A percentile compares a stretch with the other conserved stretches of the same genome.
phyloP scores from a whole-genome alignment of 2,888 invertebrate genomes.

The Drosophila seclusa region DNA sequence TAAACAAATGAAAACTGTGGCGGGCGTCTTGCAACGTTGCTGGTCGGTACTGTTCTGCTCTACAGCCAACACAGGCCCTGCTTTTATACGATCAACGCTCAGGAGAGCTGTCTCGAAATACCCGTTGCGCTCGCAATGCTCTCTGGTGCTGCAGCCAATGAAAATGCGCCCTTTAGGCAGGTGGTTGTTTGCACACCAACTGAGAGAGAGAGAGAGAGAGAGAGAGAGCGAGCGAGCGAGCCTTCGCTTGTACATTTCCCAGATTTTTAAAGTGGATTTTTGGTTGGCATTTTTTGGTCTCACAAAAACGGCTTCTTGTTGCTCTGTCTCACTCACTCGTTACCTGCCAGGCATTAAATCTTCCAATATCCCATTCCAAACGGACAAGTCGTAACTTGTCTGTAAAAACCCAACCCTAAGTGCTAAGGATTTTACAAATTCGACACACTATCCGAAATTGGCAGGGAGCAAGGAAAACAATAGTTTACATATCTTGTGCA shows the following conservation, averaged over 20 bases:
- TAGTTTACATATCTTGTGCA: constrained; percentile 52
- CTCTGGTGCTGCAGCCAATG: constrained; percentile 58
- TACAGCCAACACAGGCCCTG: constrained; percentile 24
- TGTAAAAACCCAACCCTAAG: constrained; percentile 51
- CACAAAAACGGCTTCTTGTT: constrained; percentile 39
- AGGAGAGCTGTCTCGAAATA: constrained; percentile 13
- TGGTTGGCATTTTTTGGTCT: constrained; percentile 36
- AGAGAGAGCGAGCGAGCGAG: constrained; percentile 13
- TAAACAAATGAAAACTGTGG: constrained; percentile 17
- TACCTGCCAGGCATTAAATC: constrained; percentile 65
- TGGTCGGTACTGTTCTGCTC: constrained; percentile 69
- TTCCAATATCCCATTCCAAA: constrained; percentile 40
- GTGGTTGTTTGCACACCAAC: constrained; percentile 63
- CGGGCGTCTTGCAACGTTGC: constrained; percentile 51
- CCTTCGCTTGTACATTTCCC: constrained; percentile 16
- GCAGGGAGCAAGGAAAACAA: constrained; percentile 49
- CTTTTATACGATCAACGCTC: constrained; percentile 71
- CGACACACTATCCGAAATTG: constrained; percentile 68
- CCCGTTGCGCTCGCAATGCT: constrained; percentile 15
- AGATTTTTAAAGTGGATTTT: constrained; percentile 53
- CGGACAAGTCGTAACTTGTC: constrained; percentile 71
- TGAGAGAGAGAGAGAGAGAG: constrained; percentile 18
- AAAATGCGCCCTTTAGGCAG: constrained; percentile 59
- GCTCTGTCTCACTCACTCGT: constrained; percentile 32
- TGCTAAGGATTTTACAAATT: constrained; percentile 67